A percentile compares a stretch with the other conserved stretches of the same genome.
These are phyloP conservation scores for Spinus pinus DNA, from an alignment of 2,797 vertebrate species.

Conservation along the genomic window DNA sequence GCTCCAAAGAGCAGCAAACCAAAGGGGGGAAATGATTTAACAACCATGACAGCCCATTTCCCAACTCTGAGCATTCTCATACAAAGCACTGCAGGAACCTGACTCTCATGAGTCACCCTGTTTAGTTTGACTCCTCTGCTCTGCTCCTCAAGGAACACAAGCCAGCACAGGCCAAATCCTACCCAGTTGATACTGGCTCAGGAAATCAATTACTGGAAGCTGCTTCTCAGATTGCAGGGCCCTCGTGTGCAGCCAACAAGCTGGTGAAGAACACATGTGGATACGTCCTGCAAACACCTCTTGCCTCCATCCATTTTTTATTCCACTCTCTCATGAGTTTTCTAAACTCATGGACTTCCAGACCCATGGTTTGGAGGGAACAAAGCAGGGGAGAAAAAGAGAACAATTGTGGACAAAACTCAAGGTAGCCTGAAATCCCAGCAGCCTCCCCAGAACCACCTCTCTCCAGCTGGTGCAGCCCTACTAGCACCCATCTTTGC, in stretches of 20 bases:
- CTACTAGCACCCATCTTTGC: background rate
- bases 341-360: background rate
- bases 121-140: background rate
- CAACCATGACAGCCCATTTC: background rate
- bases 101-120: background rate
- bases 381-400: background rate
- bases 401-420: background rate
- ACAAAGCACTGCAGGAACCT: background rate
- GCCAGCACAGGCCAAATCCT: slow-evolving; percentile 21
- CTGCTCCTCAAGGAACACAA: background rate
- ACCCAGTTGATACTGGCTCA: background rate
- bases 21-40: background rate
- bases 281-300: fast-evolving
- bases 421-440: background rate
- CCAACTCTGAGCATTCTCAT: background rate
- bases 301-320: background rate
- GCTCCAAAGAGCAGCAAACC: background rate
- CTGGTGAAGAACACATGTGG: background rate
- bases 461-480: background rate
- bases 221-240: background rate
- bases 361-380: background rate
- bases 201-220: background rate
- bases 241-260: background rate
- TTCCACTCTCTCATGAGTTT: background rate
- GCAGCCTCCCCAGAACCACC: background rate